phyloP scores from a whole-genome alignment of 1,140 invertebrate genomes.

The Geopemphigus sp. region DNA sequence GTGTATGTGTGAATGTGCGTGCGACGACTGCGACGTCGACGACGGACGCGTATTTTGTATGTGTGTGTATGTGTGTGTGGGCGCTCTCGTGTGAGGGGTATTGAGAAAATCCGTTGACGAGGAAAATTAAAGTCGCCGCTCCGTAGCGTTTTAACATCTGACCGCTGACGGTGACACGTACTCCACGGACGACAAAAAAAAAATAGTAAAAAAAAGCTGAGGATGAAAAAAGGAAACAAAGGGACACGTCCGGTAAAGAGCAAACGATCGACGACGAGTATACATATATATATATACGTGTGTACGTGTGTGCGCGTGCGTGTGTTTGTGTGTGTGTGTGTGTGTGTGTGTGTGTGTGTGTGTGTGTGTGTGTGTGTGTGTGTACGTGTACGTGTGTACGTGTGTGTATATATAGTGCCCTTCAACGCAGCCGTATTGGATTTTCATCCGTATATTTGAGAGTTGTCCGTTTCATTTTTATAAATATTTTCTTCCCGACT shows the following conservation, averaged over 20 bases:
- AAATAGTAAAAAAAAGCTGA: constrained; percentile 1
- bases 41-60: constrained; percentile 5
- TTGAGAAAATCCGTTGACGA: constrained; percentile 47
- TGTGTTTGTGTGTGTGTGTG: too few species aligned
- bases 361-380: too few species aligned
- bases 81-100: not conserved
- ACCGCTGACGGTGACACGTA: constrained; percentile 48
- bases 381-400: too few species aligned
- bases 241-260: constrained; percentile 37
- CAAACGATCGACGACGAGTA: constrained; percentile 23
- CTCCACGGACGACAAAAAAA: constrained; percentile 24
- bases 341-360: too few species aligned
- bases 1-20: too few species aligned
- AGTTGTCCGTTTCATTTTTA: constrained; percentile 10
- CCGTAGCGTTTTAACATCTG: constrained; percentile 34
- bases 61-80: not conserved
- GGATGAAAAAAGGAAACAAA: constrained; percentile 20
- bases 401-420: not conserved
- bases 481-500: not conserved
- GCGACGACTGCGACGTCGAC: too few species aligned
- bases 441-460: constrained; percentile 1
- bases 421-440: constrained; percentile 9
- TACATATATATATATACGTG: not conserved
- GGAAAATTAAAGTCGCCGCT: constrained; percentile 45
- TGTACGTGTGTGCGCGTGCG: too few species aligned